Evolutionary conservation across 2,113 vertebrate genomes (phyloP), one percentile per base, ranked within the genome.

Genomic region (Phodopus roborovskii): DNA sequence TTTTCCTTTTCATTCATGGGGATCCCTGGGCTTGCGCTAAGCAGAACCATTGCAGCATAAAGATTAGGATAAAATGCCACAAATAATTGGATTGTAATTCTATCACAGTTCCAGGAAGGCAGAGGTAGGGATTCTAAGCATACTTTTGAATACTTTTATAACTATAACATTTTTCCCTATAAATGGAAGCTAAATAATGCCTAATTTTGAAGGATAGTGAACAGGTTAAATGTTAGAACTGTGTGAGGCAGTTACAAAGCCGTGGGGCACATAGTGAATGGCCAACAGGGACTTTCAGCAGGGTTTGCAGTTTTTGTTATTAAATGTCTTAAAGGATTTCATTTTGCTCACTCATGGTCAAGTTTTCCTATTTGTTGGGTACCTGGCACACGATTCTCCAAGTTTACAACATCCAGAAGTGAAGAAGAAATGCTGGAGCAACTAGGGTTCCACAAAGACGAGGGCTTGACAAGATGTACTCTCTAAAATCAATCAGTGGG

Each of bases 71-170:
- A 88, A n/a, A 62, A 22, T 39, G 6, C 24, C 82, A 7, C 28
- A 3, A 48, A 58, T 53, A 60, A 48, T 1, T 19, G 33, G 12
- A 8, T 33, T 48, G 1, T 33, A 15, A 5, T 42, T 39, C 39
- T 77, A 16, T 70, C 0, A 0, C 17, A 15, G n/a, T 17, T 19
- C 17, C 36, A 36, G 53, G 19, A n/a, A 70, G 20, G 7, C 1
- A 2, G 13, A 66, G 26, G 26, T 11, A 24, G 28, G 30, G 30
- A 48, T 50, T 88, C 28, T 24, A 53, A 82, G 77, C n/a, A 7
- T 45, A 60, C 12, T 7, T 42, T 24, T 68, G 66, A 56, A n/a
- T 68, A 26, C n/a, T 60, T 42, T 86, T 75, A 60, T 73, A 13
- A 20, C 20, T 60, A 0, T 56, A 92, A 88, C 48, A 58, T 64